Base-by-base conservation (phyloP, 2,113 vertebrate genomes). In the Climacteris rufus region DNA sequence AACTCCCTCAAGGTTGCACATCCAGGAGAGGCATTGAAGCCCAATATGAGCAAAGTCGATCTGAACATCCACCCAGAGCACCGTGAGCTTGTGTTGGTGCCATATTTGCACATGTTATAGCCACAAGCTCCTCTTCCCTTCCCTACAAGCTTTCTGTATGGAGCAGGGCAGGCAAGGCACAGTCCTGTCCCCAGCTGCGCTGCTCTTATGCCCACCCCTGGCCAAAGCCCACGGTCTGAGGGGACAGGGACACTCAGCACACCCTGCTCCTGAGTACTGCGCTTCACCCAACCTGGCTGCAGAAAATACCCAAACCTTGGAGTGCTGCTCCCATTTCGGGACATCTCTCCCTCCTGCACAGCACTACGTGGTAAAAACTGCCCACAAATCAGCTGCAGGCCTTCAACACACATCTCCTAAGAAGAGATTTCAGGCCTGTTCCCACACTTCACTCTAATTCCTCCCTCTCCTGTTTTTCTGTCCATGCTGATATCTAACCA, bases 151-250 rank as follows among this genome's bases (percentile, higher is more conserved):
- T 54, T 40, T 6, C n/a, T 64, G 53, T 40, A 33, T 75, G 60
- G 50, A 77, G 12, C 0, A 0, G 22, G 12, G 21, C 8, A 31
- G 39, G 25, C 40, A 71, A 65, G 37, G 47, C 35, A 11, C 0
- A 1, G n/a, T 15, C 17, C 75, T 86, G 93, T 47, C 10, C 27
- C 69, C 77, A 84, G 86, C 65, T 87, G 28, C 49, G 61, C 40
- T 90, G 87, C 49, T 28, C 37, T 37, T 31, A 13, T 49, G 33
- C 28, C 56, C 0, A 0, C 21, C 69, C 53, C 44, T 3, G 3
- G 28, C 47, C 71, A 54, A 66, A 89, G 47, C 20, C 47, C 33
- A 12, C 0, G 0, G 19, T 27, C 33, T 2, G 1, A 71, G 16
- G 44, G 56, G 30, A 68, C 27, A 1, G 2, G 69, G 57, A 33